phyloP scores from a whole-genome alignment of 23 tunicate genomes.

The Trididemnum clinides region DNA sequence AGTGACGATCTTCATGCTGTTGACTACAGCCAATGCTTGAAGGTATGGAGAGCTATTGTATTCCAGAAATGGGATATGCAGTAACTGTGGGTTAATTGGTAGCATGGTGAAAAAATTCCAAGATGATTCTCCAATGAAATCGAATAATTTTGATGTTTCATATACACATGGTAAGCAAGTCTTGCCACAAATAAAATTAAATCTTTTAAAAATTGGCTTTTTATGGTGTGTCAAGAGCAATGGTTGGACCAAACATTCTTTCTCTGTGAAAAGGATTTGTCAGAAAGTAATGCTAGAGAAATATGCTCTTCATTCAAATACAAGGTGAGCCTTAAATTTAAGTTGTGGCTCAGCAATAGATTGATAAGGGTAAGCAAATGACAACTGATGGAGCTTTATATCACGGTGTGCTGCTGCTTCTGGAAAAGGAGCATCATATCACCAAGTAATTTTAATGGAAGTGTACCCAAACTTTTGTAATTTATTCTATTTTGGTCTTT shows the following conservation, averaged over 20 bases:
- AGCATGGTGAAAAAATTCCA: background rate
- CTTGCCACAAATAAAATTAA: background rate
- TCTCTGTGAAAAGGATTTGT: background rate
- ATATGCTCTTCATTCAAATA: background rate
- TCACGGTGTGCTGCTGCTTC: background rate
- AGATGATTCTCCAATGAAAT: no score
- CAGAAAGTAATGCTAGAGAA: background rate
- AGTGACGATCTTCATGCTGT: background rate
- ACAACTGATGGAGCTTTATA: background rate
- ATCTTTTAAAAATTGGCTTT: background rate
- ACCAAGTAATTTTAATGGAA: background rate
- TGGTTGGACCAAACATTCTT: background rate
- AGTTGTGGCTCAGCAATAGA: background rate
- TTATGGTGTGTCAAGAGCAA: background rate
- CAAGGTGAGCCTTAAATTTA: background rate
- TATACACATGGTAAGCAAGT: background rate
- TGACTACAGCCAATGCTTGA: background rate
- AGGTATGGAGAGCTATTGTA: background rate
- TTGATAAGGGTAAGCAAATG: background rate
- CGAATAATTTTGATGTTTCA: background rate
- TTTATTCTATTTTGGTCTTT: background rate
- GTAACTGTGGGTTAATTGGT: background rate
- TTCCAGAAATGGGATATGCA: background rate
- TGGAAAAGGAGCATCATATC: background rate
- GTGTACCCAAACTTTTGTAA: background rate